Evolutionary conservation across 2,113 vertebrate species (phyloP), one percentile per base, ranked within the genome.

Genomic region (Microtus richardsoni): DNA sequence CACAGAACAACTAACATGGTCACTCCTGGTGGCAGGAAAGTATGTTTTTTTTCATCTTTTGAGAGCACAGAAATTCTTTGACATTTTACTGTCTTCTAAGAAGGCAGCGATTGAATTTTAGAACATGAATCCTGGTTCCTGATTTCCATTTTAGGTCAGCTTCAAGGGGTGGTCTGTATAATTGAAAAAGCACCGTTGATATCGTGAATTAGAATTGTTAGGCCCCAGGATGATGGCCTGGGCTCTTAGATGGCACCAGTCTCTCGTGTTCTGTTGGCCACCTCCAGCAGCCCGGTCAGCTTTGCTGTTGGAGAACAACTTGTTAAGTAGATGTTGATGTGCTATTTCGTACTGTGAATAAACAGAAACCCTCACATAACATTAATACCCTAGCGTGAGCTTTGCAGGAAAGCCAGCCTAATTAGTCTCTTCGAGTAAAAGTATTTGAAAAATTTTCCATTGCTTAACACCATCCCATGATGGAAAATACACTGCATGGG

Each of bases 361-460:
- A 97, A 97, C 49, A 96, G 93, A 94, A 90, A 10, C 87, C 88
- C 97, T 96, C 91, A 95, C 90, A 91, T 95, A 97, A 75, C 83
- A 91, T 39, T 92, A 87, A 93, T 97, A 82, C 54, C 84, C 54
- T 80, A 39, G 90, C 58, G 44, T 33, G 80, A 94, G 87, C 94
- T 97, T 98, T 98, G 96, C n/a, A 97, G 96, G 97, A 94, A 84
- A 66, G 89, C 36, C 30, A 93, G 79, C 92, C 26, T 96, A 86
- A 88, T 94, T 95, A 54, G 93, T 74, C 93, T 97, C 52, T 97
- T 97, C 94, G 70, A 96, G 78, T 95, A 92, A 96, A 98, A 98
- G 91, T 95, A 96, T 92, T 78, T 97, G 87, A 97, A 94, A 73
- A 96, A 96, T 97, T 97, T 98, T 97, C 97, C 93, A 94, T 95